Evolutionary conservation across 1,140 invertebrate species (phyloP), one percentile per base, ranked within the genome.

Genomic region (Mycetomoellerius zeteki): DNA sequence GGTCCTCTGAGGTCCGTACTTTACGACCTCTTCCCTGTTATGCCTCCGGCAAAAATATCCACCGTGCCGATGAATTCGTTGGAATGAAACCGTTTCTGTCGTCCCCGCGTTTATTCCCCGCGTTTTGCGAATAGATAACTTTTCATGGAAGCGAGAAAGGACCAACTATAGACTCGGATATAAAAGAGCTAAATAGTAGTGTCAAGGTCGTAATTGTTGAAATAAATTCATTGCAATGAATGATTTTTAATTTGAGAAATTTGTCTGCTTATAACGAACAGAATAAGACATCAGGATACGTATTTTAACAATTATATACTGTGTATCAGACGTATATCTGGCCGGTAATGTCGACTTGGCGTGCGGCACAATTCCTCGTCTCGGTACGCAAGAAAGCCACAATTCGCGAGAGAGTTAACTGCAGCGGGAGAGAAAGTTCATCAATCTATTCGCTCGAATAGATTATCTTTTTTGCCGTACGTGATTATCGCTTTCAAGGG

Each of bases 1-100:
- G 64, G 37, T 85, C 58, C 81, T 75, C 81, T 64, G 81, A 87
- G 81, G 86, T 84, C 80, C 80, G 69, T 87, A 84, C 71, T 87
- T 87, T 87, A 87, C 86, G 86, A 65, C 58, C 76, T n/a, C 37
- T 47, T 50, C 33, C 27, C 62, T 76, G 33, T 50, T 21, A 24
- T 50, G 47, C 67, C 64, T 5, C 16, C 21, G 24, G 80, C 80
- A 73, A 82, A 82, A 82, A 84, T 84, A 60, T 73, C 27, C 24
- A 60, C 24, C 12, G 37, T 27, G 47, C 30, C 52, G 24, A 60
- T 72, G 24, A 71, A 82, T 73, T 84, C 54, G 69, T 43, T 47
- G 80, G 27, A 60, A 82, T 37, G 67, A 30, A 72, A 71, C 52
- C 27, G 69, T 73, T 60, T 30, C 54, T 60, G 60, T 60, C 78